Evolutionary conservation across 2,113 vertebrate species (phyloP), one percentile per base, ranked within the genome.

Genomic region (Willisornis vidua): DNA sequence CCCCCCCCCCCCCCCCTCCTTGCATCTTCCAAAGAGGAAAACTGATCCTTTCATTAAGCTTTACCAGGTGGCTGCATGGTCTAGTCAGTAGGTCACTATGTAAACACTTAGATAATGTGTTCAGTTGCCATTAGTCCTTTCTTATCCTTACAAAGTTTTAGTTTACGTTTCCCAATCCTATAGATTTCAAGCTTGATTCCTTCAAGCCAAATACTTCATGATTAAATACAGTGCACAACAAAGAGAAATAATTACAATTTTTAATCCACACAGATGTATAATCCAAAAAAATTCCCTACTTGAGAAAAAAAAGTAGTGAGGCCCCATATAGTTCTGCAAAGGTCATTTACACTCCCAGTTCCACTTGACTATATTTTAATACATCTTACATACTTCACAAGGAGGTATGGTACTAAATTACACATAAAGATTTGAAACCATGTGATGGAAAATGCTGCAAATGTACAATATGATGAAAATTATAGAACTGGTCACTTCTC

Each of bases 11-110:
- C 11, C 41, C 29, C 14, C 41, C 72, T 93, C 54, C 54, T 85
- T 83, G 11, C 49, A 91, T 51, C 76, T 85, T 72, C 57, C 92
- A 85, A 68, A 94, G 70, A 94, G 57, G 54, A 87, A 93, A 80
- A 39, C 25, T 70, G 46, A 67, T 82, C 61, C n/a, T 84, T 97
- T 93, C 62, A 59, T 79, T 97, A 93, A 95, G 66, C 48, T 93
- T 93, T 83, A 74, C 49, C 86, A 93, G 61, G 79, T 96, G 90
- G 77, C 43, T 83, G 33, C 28, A 20, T 63, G 54, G 45, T 66
- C 68, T 87, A 39, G 29, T 82, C 80, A 91, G 66, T 91, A 83
- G 62, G 54, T 77, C 51, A 73, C 35, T 74, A 51, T 78, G 59
- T 86, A 94, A 85, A 87, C 85, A 87, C 77, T 95, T 92, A 79